phyloP scores from a whole-genome alignment of 2,888 invertebrate species.

The Pasiphila rectangulata region DNA sequence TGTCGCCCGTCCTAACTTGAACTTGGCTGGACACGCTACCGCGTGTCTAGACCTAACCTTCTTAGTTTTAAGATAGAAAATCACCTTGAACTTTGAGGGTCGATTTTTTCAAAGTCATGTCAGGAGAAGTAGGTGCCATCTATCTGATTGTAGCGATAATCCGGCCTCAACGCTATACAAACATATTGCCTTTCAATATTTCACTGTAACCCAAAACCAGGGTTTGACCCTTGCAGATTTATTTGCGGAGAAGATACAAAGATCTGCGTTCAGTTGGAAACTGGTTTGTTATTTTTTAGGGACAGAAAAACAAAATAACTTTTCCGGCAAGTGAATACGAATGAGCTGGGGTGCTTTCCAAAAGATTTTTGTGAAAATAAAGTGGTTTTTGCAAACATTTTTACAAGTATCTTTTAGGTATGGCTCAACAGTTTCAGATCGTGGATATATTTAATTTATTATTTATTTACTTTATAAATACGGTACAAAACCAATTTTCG shows the following conservation, averaged over 20 bases:
- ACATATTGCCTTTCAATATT: conserved; percentile 31
- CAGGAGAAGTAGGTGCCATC: not conserved
- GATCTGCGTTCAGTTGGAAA: conserved; percentile 5
- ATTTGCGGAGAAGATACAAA: conserved; percentile 17
- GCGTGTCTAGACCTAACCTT: too few relatives aligned
- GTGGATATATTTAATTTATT: too few relatives aligned
- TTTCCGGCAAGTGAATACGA: conserved; percentile 1
- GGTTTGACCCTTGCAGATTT: conserved; percentile 25
- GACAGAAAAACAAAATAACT: conserved; percentile 8
- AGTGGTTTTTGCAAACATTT: not conserved
- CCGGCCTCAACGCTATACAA: conserved; percentile 14
- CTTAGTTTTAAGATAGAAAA: not conserved
- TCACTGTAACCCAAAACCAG: conserved; percentile 25
- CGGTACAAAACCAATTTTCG: too few relatives aligned
- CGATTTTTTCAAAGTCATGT: not conserved
- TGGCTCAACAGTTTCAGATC: too few relatives aligned
- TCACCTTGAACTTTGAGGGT: too few relatives aligned
- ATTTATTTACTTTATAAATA: not conserved
- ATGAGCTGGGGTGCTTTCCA: not conserved
- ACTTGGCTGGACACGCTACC: too few relatives aligned
- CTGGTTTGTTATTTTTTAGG: conserved; percentile 6
- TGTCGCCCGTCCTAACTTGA: too few relatives aligned
- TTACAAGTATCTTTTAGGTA: not conserved
- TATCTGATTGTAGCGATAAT: conserved; percentile 8
- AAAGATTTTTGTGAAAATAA: not conserved